Base-by-base conservation (phyloP, 2,797 vertebrate species). In the Anas capensis region DNA sequence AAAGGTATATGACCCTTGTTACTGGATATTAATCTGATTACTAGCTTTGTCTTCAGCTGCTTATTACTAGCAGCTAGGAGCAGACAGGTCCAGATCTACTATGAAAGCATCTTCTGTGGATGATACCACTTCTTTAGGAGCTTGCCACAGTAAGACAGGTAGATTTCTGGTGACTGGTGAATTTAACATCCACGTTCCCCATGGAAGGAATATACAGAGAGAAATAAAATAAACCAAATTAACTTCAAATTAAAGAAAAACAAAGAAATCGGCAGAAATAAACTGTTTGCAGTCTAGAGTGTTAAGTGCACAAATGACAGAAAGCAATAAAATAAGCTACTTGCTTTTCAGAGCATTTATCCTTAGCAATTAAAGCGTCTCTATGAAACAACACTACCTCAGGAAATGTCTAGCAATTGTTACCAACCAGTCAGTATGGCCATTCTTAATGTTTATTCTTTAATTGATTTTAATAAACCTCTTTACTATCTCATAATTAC, bases 401-500 rank as follows among this genome's bases (percentile, higher is more conserved):
- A 58, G 57, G 49, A 95, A 87, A 92, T 58, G 61, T 42, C 34
- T 62, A 73, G 33, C 26, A 78, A 75, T 82, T 77, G 19, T 87
- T 93, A 36, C 38, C 64, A 88, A 53, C 33, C 56, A 84, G 64
- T 90, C 61, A 54, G 9, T 60, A 14, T 4, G 85, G 20, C n/a
- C 42, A 51, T 70, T 81, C 54, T 72, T 91, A 89, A 78, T 58
- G 85, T 69, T 92, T 78, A 36, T 71, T 42, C 38, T 71, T 89
- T 81, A 92, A 87, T 44, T 65, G 27, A 14, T 65, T 91, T 91
- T 57, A 62, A 62, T 72, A 92, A 93, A 91, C 61, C 46, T 58
- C 69, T 89, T 91, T 62, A 88, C 14, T 42, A 64, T 21, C 49
- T 87, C 61, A 44, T 75, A 95, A 78, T 44, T 95, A 54, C 61